Conservation (phyloP, 2,797 vertebrate species). For the Harpagifer antarcticus region DNA sequence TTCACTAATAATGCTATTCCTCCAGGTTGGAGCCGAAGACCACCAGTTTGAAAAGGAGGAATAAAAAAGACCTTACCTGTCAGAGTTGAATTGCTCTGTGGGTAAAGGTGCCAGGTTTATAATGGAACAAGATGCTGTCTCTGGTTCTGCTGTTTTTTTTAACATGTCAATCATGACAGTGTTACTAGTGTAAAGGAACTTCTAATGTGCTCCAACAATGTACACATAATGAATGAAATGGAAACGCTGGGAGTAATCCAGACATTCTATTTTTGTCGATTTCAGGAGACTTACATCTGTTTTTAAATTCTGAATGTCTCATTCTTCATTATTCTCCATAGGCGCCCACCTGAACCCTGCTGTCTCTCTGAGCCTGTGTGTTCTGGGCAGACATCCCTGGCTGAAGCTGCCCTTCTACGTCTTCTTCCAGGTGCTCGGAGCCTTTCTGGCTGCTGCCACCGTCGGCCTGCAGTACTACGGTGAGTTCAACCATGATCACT, state of each 20-base stretch:
- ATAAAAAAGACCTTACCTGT: too few species aligned
- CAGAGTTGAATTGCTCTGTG: too few species aligned
- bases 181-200: too few species aligned
- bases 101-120: too few species aligned
- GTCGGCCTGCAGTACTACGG: constrained; percentile 87
- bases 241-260: too few species aligned
- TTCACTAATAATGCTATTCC: too few species aligned
- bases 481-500: constrained; percentile 61
- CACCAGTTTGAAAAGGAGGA: too few species aligned
- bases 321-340: constrained; percentile 41
- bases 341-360: constrained; percentile 96
- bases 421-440: constrained; percentile 88
- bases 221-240: background rate
- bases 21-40: background rate
- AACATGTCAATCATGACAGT: too few species aligned
- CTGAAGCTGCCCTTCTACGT: constrained; percentile 86
- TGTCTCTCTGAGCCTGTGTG: constrained; percentile 87
- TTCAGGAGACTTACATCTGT: background rate
- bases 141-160: too few species aligned
- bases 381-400: constrained; percentile 87
- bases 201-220: too few species aligned
- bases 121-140: too few species aligned
- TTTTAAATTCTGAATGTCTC: background rate
- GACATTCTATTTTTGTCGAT: background rate
- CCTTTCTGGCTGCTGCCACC: constrained; percentile 87